These are phyloP conservation scores for Drosophila tropicalis DNA, from an alignment of 1,140 invertebrate genomes.

Conservation along the genomic window DNA sequence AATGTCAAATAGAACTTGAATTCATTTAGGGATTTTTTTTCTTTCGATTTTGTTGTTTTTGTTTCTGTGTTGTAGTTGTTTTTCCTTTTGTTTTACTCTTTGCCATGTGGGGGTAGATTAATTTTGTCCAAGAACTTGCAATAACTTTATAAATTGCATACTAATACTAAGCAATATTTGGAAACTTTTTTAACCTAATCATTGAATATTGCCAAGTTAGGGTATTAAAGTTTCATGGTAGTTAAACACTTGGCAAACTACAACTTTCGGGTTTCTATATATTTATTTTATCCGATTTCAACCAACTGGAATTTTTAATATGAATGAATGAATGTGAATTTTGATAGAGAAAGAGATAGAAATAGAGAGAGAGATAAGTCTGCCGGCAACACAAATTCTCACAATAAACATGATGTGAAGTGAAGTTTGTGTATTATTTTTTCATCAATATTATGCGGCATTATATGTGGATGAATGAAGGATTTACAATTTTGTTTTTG, in stretches of 20 bases:
- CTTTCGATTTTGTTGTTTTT: slow-evolving; percentile 1
- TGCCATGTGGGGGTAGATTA: background rate
- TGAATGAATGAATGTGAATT: slow-evolving; percentile 23
- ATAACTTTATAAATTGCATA: too few relatives aligned
- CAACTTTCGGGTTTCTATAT: slow-evolving; percentile 5
- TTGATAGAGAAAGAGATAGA: background rate
- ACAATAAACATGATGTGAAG: slow-evolving; percentile 9
- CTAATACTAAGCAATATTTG: too few relatives aligned
- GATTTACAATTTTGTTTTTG: background rate
- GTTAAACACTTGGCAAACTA: too few relatives aligned
- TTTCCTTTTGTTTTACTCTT: slow-evolving; percentile 22
- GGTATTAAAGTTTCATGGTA: background rate
- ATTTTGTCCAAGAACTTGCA: background rate
- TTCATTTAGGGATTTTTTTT: slow-evolving; percentile 26
- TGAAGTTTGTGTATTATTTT: slow-evolving; percentile 8
- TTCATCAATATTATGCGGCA: slow-evolving; percentile 11
- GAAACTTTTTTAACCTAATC: too few relatives aligned
- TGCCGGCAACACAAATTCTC: slow-evolving; percentile 7
- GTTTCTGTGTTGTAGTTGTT: slow-evolving; percentile 37
- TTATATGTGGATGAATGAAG: slow-evolving; percentile 9
- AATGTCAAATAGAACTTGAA: slow-evolving; percentile 65
- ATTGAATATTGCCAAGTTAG: background rate
- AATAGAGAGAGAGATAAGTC: slow-evolving; percentile 1
- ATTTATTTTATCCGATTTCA: slow-evolving; percentile 37
- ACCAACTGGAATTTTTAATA: slow-evolving; percentile 42